Conservation (phyloP, 1,140 invertebrate genomes). For the Hirudo medicinalis region DNA sequence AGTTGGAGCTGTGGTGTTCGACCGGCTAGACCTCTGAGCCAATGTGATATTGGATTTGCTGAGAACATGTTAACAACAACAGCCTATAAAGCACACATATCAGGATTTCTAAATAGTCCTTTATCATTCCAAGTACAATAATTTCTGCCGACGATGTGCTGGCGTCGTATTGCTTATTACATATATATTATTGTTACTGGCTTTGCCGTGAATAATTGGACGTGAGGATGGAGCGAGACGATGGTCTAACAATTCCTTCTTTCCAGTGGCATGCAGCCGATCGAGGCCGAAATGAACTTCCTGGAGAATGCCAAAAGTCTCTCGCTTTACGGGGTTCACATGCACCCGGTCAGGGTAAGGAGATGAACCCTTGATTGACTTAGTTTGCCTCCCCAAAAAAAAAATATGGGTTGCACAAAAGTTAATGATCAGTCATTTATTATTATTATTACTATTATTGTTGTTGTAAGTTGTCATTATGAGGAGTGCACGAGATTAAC, state of each 20-base stretch:
- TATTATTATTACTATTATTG: background rate
- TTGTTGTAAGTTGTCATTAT: no score
- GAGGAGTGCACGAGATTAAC: no score
- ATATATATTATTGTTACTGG: background rate
- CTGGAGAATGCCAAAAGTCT: conserved; percentile 94
- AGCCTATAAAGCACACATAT: no score
- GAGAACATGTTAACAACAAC: no score
- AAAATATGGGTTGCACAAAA: no score
- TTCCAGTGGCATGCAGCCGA: conserved; percentile 76
- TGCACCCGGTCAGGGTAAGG: conserved; percentile 71
- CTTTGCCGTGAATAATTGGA: no score
- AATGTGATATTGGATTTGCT: no score
- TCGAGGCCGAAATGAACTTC: conserved; percentile 88
- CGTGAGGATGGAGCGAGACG: no score
- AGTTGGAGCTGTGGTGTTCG: no score
- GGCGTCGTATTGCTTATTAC: background rate
- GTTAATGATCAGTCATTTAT: background rate
- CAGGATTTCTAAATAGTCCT: no score
- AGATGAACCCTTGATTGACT: background rate
- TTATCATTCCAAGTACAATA: background rate
- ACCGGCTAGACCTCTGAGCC: no score
- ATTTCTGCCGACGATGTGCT: background rate
- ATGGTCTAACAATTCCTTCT: conserved; percentile 7
- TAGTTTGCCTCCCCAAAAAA: background rate
- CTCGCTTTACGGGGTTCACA: conserved; percentile 92